Percentiles rank a stretch among this genome's conserved stretches.
phyloP scores from a whole-genome alignment of 1,140 invertebrate species.

The Rhopalosiphum padi region DNA sequence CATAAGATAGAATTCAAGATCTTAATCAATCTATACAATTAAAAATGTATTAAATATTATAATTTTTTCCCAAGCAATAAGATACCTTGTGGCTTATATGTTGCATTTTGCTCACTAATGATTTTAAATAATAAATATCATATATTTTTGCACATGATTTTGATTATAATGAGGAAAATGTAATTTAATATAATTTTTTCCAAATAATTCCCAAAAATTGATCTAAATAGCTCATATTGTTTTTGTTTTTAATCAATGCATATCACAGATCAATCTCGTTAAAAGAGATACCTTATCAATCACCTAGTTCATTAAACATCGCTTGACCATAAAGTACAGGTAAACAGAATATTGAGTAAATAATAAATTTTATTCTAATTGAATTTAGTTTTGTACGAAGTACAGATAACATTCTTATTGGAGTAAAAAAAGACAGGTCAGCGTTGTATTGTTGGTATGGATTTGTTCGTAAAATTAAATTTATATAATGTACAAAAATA shows the following conservation, averaged over 20 bases:
- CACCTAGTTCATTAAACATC: not conserved
- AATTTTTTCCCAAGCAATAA: too few relatives aligned
- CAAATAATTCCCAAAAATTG: too few relatives aligned
- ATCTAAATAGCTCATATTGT: too few relatives aligned
- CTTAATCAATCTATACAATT: too few relatives aligned
- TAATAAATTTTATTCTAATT: not conserved
- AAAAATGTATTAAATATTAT: too few relatives aligned
- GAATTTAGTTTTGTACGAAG: not conserved
- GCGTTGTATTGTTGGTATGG: not conserved
- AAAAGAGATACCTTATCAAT: not conserved
- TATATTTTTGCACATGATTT: too few relatives aligned
- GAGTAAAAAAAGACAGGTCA: not conserved
- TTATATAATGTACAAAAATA: not conserved
- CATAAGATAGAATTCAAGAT: too few relatives aligned
- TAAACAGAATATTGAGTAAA: not conserved
- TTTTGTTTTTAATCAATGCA: not conserved
- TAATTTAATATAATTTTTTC: too few relatives aligned
- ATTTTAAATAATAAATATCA: too few relatives aligned
- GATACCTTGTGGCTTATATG: too few relatives aligned
- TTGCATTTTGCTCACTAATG: too few relatives aligned
- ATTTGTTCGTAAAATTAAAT: not conserved
- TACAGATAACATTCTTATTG: not conserved
- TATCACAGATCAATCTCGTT: not conserved
- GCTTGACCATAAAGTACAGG: not conserved
- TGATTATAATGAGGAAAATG: too few relatives aligned